phyloP scores from a whole-genome alignment of 2,888 invertebrate species.

The Dryomyza anilis region DNA sequence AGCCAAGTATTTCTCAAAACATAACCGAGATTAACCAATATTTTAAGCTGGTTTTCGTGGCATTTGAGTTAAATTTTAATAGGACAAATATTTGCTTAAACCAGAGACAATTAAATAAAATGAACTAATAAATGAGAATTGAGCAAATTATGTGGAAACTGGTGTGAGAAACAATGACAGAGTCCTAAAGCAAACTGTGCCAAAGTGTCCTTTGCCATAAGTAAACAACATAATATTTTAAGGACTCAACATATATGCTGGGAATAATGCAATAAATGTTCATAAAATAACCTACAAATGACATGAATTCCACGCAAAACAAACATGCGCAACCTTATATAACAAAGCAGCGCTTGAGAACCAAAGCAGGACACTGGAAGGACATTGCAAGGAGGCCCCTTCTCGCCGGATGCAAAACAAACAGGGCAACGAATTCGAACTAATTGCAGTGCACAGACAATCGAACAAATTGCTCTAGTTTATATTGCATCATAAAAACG shows the following conservation, averaged over 20 bases:
- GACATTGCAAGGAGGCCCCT: conserved; percentile 4
- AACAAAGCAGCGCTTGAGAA: conserved; percentile 33
- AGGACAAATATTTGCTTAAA: no score
- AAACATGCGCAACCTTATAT: conserved; percentile 37
- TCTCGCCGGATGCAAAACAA: conserved; percentile 8
- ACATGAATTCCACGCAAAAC: conserved; percentile 26
- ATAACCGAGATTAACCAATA: no score
- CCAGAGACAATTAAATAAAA: no score
- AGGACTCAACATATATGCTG: no score
- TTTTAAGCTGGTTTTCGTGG: no score
- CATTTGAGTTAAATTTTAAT: no score
- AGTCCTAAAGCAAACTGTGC: neutral
- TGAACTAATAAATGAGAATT: no score
- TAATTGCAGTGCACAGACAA: conserved; percentile 13
- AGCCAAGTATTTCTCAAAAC: no score
- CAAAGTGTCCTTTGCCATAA: neutral
- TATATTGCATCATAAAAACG: conserved; percentile 26
- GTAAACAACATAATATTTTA: no score
- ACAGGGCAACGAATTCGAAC: conserved; percentile 2
- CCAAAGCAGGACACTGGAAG: no score
- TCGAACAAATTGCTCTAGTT: conserved; percentile 25
- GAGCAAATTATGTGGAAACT: conserved; percentile 1
- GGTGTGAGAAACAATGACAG: neutral
- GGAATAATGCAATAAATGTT: no score
- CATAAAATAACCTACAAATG: conserved; percentile 24